phyloP scores from a whole-genome alignment of 2,797 vertebrate genomes.

The Periparus ater region DNA sequence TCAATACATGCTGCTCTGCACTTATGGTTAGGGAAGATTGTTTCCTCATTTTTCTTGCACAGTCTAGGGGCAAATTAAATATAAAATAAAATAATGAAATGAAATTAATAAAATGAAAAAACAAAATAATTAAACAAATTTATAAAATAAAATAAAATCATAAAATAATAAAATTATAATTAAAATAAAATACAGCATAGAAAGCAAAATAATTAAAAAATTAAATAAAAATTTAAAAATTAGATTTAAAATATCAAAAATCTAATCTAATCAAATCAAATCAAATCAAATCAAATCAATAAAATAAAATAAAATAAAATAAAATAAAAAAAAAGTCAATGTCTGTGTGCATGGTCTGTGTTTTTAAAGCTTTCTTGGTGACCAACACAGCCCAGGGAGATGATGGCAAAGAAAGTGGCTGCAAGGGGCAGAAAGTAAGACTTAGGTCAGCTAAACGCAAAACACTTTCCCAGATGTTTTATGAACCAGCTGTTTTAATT shows the following conservation, averaged over 20 bases:
- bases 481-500: not conserved
- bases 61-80: not conserved
- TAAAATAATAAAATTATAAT: not conserved
- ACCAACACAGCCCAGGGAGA: not conserved
- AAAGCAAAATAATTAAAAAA: not conserved
- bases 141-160: not conserved
- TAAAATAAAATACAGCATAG: not conserved
- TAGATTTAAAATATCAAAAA: not conserved
- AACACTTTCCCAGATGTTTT: not conserved
- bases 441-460: not conserved
- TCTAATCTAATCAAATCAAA: not conserved
- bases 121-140: not conserved
- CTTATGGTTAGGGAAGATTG: not conserved
- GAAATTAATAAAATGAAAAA: not conserved
- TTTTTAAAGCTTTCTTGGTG: not conserved
- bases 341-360: accelerated
- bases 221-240: not conserved
- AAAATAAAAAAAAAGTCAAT: not conserved
- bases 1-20: not conserved
- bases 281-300: too few relatives aligned
- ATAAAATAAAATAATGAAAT: not conserved
- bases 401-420: not conserved
- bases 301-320: not conserved
- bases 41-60: not conserved
- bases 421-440: not conserved